These are phyloP conservation scores for Buathra laborator DNA, from an alignment of 2,888 invertebrate species.

Conservation along the genomic window DNA sequence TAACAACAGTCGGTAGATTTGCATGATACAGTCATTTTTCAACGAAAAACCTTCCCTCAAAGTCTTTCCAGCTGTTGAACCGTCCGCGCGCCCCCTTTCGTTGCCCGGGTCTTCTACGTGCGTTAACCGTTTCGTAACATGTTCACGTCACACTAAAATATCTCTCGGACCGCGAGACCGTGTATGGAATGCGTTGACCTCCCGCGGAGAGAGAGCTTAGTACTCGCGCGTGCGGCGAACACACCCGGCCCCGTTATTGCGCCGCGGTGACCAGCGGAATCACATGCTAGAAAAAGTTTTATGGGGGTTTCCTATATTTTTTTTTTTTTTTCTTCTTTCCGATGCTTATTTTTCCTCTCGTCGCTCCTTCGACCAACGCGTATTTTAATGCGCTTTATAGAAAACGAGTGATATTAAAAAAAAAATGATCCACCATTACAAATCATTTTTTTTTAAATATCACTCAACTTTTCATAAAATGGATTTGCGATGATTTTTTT, in stretches of 20 bases:
- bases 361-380: too few relatives aligned
- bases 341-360: too few relatives aligned
- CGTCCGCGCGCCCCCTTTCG: background rate
- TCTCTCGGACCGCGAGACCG: background rate
- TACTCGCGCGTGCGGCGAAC: too few relatives aligned
- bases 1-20: background rate
- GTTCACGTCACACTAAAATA: background rate
- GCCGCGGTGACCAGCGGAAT: conserved; percentile 59
- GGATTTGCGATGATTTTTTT: too few relatives aligned
- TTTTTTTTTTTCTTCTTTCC: too few relatives aligned
- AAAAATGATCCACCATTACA: too few relatives aligned
- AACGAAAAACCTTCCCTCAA: background rate
- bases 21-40: background rate
- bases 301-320: conserved; percentile 18
- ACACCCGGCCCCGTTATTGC: conserved; percentile 53
- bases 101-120: background rate
- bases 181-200: background rate
- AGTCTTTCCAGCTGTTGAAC: conserved; percentile 5
- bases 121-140: background rate
- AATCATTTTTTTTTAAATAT: too few relatives aligned
- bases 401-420: too few relatives aligned
- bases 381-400: too few relatives aligned
- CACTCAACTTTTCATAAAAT: too few relatives aligned
- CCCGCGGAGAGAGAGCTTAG: background rate
- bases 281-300: conserved; percentile 6